phyloP scores from a whole-genome alignment of 2,113 vertebrate genomes.

The Phrynocephalus versicolor region DNA sequence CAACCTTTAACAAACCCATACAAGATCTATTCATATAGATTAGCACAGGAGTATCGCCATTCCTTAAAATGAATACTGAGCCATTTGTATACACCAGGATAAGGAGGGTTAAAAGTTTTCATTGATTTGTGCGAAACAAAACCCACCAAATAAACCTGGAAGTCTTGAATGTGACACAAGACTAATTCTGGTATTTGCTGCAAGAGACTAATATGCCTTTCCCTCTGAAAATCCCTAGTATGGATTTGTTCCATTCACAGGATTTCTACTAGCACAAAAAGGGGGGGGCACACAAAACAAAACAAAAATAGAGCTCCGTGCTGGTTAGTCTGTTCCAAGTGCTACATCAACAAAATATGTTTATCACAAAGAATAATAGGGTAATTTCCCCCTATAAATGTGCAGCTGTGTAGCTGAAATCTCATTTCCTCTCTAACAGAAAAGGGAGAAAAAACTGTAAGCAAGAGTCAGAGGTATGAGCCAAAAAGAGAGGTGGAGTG shows the following conservation, averaged over 20 bases:
- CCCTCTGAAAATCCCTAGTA: no score
- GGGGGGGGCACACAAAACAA: not conserved
- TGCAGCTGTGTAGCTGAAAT: slow-evolving; percentile 15
- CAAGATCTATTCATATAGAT: no score
- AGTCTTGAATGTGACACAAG: no score
- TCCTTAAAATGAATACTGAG: not conserved
- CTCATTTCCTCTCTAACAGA: slow-evolving; percentile 10
- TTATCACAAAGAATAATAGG: slow-evolving; percentile 19
- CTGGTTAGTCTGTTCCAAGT: not conserved
- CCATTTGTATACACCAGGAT: no score
- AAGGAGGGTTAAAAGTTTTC: not conserved
- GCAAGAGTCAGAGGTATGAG: slow-evolving; percentile 8
- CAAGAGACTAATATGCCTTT: no score
- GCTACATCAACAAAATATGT: slow-evolving; percentile 3
- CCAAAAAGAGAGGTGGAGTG: not conserved
- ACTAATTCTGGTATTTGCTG: no score
- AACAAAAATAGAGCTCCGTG: no score
- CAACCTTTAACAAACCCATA: not conserved
- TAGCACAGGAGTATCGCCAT: not conserved
- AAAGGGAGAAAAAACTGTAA: not conserved
- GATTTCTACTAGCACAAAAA: not conserved
- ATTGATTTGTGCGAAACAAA: no score
- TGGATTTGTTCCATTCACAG: not conserved
- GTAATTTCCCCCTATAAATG: not conserved
- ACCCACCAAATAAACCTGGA: no score